These are phyloP conservation scores for Orbicella faveolata DNA, from an alignment of 64 coral and sea anemone species.

Conservation along the genomic window DNA sequence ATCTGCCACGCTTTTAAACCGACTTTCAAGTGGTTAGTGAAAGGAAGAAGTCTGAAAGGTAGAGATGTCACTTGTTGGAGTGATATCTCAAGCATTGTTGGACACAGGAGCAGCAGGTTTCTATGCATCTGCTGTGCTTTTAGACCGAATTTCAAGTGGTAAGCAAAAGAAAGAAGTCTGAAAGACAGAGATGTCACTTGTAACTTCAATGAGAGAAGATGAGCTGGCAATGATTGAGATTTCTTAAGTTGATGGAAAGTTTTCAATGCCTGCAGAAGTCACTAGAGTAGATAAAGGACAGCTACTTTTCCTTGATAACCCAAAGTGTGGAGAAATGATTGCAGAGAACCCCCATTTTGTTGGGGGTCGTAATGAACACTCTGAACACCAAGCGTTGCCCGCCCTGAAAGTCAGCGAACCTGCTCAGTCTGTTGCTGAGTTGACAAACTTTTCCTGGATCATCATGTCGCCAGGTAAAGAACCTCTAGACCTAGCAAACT, in stretches of 20 bases:
- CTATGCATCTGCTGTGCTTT: slow-evolving; percentile 37
- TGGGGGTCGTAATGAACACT: slow-evolving; percentile 32
- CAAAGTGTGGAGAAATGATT: slow-evolving; percentile 39
- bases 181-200: slow-evolving; percentile 55
- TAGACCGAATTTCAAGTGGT: neutral
- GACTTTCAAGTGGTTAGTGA: neutral
- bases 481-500: neutral
- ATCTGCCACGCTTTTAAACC: slow-evolving; percentile 18
- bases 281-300: slow-evolving; percentile 59
- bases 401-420: slow-evolving; percentile 8
- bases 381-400: slow-evolving; percentile 3
- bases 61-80: slow-evolving; percentile 47
- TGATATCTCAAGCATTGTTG: slow-evolving; percentile 10
- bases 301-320: slow-evolving; percentile 57
- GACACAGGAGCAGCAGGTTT: slow-evolving; percentile 57
- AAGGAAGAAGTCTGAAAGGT: slow-evolving; percentile 1
- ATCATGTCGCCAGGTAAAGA: slow-evolving; percentile 51
- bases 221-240: slow-evolving; percentile 21
- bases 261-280: slow-evolving; percentile 40
- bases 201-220: slow-evolving; percentile 4
- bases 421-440: slow-evolving; percentile 48
- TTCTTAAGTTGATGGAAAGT: slow-evolving; percentile 14
- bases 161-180: neutral
- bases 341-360: slow-evolving; percentile 10
- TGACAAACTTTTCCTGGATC: slow-evolving; percentile 42